Evolutionary conservation across 2,797 vertebrate species (phyloP).

Genomic region (Peromyscus attwateri): DNA sequence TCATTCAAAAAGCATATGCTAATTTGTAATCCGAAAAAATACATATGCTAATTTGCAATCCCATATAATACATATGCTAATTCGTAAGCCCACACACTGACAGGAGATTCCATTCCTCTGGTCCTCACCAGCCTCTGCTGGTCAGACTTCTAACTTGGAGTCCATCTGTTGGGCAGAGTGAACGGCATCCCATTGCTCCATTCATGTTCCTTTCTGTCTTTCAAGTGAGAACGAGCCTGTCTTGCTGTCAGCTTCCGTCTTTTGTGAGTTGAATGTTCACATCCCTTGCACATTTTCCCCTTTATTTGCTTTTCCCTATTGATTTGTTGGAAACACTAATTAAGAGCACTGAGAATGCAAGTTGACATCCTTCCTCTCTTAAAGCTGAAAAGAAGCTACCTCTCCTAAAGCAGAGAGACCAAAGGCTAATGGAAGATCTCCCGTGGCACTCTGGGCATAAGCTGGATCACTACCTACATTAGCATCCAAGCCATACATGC

Average conservation of each 20-base stretch:
- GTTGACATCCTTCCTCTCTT: slow-evolving; percentile 6
- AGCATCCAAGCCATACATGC: not conserved
- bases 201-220: not conserved
- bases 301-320: slow-evolving; percentile 35
- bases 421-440: slow-evolving; percentile 5
- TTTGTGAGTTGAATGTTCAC: not conserved
- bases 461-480: not conserved
- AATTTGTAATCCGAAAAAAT: not conserved
- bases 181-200: not conserved
- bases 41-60: not conserved
- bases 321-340: slow-evolving; percentile 67
- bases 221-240: not conserved
- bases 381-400: not conserved
- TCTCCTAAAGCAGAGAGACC: not conserved
- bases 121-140: too few species aligned
- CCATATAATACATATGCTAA: too few species aligned
- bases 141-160: not conserved
- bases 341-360: slow-evolving; percentile 50
- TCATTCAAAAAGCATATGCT: not conserved
- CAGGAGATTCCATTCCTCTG: not conserved
- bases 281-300: not conserved
- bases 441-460: not conserved
- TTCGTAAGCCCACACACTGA: not conserved
- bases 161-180: not conserved
- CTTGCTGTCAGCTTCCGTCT: not conserved